Evolutionary conservation across 1,140 invertebrate species (phyloP).

Genomic region (Nebria ingens): DNA sequence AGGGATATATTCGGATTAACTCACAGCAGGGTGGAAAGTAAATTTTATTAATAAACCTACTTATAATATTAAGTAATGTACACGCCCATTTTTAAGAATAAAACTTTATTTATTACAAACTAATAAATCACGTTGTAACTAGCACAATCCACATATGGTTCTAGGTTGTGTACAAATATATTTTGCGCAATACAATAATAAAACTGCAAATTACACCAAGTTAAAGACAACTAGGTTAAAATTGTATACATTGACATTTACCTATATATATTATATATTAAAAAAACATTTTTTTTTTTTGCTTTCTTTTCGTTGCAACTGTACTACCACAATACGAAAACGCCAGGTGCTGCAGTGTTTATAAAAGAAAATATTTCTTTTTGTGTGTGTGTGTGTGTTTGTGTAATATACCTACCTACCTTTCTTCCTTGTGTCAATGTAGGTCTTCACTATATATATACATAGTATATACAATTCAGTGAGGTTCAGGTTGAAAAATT

Average conservation of each 20-base stretch:
- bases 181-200: not conserved
- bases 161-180: too few species aligned
- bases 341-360: not conserved
- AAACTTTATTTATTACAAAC: not conserved
- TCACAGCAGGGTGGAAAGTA: too few species aligned
- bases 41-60: too few species aligned
- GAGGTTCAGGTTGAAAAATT: too few species aligned
- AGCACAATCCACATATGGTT: not conserved
- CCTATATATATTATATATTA: slow-evolving; percentile 1
- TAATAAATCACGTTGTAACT: not conserved
- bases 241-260: slow-evolving; percentile 2
- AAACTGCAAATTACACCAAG: not conserved
- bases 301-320: too few species aligned
- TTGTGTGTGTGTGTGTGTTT: not conserved
- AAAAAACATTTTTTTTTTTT: too few species aligned
- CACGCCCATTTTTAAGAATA: not conserved
- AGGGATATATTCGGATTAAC: too few species aligned
- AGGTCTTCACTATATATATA: not conserved
- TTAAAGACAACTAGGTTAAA: not conserved
- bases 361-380: not conserved
- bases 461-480: too few species aligned
- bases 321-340: not conserved
- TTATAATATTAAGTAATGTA: too few species aligned
- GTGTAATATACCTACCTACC: too few species aligned
- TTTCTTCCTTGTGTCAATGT: too few species aligned